These are phyloP conservation scores for Budorcas taxicolor DNA, from an alignment of 2,113 vertebrate genomes.

Conservation along the genomic window DNA sequence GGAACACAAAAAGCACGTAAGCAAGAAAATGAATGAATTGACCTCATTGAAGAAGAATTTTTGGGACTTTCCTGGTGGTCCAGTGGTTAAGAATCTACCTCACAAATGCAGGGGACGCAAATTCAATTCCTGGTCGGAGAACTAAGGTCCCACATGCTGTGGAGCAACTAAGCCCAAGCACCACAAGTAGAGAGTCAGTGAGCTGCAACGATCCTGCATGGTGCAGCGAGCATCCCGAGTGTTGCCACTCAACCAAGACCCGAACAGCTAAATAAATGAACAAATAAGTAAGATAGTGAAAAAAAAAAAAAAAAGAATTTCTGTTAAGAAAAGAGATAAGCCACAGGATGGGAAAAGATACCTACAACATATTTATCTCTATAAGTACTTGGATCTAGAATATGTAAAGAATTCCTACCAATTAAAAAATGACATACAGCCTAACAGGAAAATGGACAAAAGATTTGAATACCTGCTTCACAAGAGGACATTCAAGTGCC, in stretches of 20 bases:
- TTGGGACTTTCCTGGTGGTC: not conserved
- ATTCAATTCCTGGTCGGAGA: not conserved
- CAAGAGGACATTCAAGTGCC: not conserved
- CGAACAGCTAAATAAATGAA: not conserved
- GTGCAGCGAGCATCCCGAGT: not conserved
- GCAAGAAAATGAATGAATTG: not conserved
- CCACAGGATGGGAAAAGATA: not conserved
- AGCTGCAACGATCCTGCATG: fast-evolving
- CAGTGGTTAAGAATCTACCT: not conserved
- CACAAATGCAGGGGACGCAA: not conserved
- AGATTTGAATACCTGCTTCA: not conserved
- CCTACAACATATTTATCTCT: not conserved
- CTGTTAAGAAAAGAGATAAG: not conserved
- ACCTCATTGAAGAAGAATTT: not conserved
- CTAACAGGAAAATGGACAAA: not conserved
- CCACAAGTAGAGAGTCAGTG: not conserved
- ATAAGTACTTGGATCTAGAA: not conserved
- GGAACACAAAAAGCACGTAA: not conserved
- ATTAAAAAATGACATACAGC: not conserved
- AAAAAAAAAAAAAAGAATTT: not conserved
- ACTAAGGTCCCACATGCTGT: not conserved
- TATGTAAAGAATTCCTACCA: not conserved
- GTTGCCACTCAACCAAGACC: not conserved
- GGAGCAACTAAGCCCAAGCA: not conserved
- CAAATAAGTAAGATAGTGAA: not conserved